phyloP scores from a whole-genome alignment of 2,888 invertebrate genomes.

The Nemotelus nigrinus region DNA sequence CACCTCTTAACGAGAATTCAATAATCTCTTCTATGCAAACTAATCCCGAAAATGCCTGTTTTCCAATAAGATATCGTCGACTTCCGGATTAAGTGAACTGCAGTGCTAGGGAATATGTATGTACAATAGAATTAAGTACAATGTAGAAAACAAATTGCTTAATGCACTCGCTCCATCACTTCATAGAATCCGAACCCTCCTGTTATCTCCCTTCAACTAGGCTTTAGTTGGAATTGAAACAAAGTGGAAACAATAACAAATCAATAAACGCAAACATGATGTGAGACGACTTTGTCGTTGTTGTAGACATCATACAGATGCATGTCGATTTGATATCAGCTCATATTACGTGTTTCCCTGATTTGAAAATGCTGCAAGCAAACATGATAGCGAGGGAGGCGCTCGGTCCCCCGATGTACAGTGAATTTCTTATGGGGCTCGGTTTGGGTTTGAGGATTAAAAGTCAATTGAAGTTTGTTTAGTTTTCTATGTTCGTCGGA shows the following conservation, averaged over 20 bases:
- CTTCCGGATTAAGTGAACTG: slow-evolving; percentile 49
- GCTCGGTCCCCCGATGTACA: not conserved
- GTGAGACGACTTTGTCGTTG: not conserved
- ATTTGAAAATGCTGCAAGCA: slow-evolving; percentile 8
- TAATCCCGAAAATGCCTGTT: slow-evolving; percentile 49
- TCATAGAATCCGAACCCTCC: not conserved
- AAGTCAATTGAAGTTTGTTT: slow-evolving; percentile 37
- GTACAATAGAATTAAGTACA: not conserved
- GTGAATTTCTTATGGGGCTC: not conserved
- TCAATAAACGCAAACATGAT: slow-evolving; percentile 33
- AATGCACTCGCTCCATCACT: slow-evolving; percentile 1
- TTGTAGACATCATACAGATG: slow-evolving; percentile 19
- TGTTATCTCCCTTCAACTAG: not conserved
- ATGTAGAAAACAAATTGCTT: slow-evolving; percentile 10
- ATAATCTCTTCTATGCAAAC: slow-evolving; percentile 45
- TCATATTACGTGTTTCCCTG: slow-evolving; percentile 31
- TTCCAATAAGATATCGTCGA: slow-evolving; percentile 46
- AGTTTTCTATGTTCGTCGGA: not conserved
- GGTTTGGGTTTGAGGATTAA: slow-evolving; percentile 22
- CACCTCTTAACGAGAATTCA: slow-evolving; percentile 36
- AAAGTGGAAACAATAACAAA: slow-evolving; percentile 42
- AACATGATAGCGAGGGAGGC: not conserved
- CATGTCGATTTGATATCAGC: slow-evolving; percentile 11
- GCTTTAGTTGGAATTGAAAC: slow-evolving; percentile 19
- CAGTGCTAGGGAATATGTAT: not conserved